These are phyloP conservation scores for Pollenia griseotomentosa DNA, from an alignment of 2,888 invertebrate genomes.

Conservation along the genomic window DNA sequence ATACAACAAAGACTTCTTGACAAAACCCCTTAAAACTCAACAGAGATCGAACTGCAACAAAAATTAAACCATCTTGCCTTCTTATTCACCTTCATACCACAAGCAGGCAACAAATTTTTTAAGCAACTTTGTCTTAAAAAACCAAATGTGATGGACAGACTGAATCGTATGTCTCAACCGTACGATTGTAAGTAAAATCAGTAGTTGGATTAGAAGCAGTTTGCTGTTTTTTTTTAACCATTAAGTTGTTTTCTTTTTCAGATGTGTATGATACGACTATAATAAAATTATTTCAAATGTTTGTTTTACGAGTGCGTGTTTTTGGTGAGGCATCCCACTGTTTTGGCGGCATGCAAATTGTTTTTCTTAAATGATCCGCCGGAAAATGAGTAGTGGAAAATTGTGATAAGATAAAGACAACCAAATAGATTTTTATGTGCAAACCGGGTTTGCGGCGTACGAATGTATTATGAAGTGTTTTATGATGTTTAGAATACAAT, in stretches of 20 bases:
- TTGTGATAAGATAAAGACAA: constrained; percentile 17
- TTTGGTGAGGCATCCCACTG: background rate
- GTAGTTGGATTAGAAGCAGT: constrained; percentile 40
- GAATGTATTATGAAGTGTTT: too few species aligned
- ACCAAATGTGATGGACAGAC: background rate
- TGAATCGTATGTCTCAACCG: constrained; percentile 3
- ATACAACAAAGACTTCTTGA: constrained; percentile 47
- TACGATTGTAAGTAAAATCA: constrained; percentile 22
- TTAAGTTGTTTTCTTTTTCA: constrained; percentile 18
- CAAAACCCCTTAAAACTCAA: constrained; percentile 42
- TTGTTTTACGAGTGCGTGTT: constrained; percentile 1
- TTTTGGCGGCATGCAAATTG: constrained; percentile 27
- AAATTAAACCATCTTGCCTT: background rate
- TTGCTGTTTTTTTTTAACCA: constrained; percentile 6
- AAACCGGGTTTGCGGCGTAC: too few species aligned
- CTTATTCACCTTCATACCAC: background rate
- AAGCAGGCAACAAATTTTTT: constrained; percentile 14
- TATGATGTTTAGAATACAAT: too few species aligned
- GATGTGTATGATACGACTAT: background rate
- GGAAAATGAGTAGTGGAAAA: constrained; percentile 16
- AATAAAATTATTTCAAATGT: constrained; percentile 14
- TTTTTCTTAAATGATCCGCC: background rate
- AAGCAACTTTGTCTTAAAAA: constrained; percentile 19
- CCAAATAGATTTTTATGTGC: background rate
- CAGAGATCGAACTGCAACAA: background rate